Base-by-base conservation (phyloP, 2,888 invertebrate species). In the Agonopterix arenella region DNA sequence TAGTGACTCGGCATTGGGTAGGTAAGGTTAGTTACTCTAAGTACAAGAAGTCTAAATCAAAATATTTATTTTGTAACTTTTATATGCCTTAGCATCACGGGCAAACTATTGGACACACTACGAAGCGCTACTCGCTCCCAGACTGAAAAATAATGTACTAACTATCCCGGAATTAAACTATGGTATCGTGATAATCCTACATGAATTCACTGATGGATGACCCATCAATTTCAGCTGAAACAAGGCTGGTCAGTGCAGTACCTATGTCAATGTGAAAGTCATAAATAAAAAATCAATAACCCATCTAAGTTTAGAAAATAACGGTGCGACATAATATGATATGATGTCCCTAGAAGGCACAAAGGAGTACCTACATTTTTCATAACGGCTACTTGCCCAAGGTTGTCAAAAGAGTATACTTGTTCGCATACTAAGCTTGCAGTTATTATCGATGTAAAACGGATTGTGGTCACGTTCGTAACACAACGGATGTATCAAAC, bases 301-400 rank as follows among this genome's bases (percentile, higher is more conserved):
- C 38, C 37, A 36, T 44, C 52, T 53, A 54, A 51, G 49, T 54
- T 58, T 46, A 48, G 47, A 59, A 61, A 66, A 55, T 70, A 81
- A 80, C 80, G 80, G 83, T 76, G 57, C 55, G 13, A n/a, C 57
- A 28, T 45, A 45, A 11, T 42, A 46, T 40, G 44, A 38, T 38
- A 11, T 36, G 44, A 46, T 59, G 18, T 61, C 48, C 60, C 50
- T 51, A 71, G 64, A 74, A 66, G 73, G 73, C 59, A 66, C 60
- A 59, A 62, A 62, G 64, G 64, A 68, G 63, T 72, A 69, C n/a
- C n/a, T n/a, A n/a, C 68, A 69, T 71, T 76, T 70, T 76, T 76
- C 64, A 70, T 85, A 86, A 86, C 86, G 84, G 88, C 76, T 61
- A 64, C 65, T 66, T 58, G 70, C 62, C 71, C 73, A 76, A 76